Base-by-base conservation (phyloP, 2,797 vertebrate species). In the Mormyrops attenuatus region DNA sequence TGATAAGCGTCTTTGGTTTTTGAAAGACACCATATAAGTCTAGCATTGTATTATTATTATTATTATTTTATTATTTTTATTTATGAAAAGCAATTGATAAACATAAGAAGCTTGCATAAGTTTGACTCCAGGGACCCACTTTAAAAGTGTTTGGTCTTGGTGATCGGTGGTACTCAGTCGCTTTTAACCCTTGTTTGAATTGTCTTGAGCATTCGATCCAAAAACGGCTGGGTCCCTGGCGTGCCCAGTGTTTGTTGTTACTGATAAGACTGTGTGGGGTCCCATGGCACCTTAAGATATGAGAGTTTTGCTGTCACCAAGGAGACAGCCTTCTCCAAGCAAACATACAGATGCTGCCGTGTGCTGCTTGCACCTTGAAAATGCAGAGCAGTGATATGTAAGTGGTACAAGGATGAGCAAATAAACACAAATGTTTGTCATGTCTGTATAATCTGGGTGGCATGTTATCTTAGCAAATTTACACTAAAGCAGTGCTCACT, bases 241-340 rank as follows among this genome's bases (percentile, higher is more conserved):
- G 82, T 85, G 82, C 47, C 38, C 17, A 38, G 17, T 38, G 38
- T 38, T 87, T 87, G 47, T 20, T 87, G 85, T 38, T 57, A 55
- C 34, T n/a, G 30, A 38, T 87, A 87, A 52, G 26, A 38, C n/a
- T 52, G 30, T 50, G 22, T 52, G 47, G 77, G 26, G 34, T 53
- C 53, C 85, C 85, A 55, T n/a, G 9, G 57, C 49, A 52, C 53
- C 20, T 15, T 47, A 66, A 63, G 87, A 47, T 60, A 34, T 88
- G 57, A 88, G n/a, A 63, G 41, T 60, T 88, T 47, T 88, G 87
- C 87, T 69, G 87, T 88, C 87, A 30, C 87, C 60, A 88, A 66
- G 60, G 87, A 88, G 57, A 88, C 57, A 57, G 17, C 82, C 47
- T 87, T 38, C 53, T 87, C n/a, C 13, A 60, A 53, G 44, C 53